Conservation (phyloP, 2,797 vertebrate genomes). For the Acanthurus lineatus region DNA sequence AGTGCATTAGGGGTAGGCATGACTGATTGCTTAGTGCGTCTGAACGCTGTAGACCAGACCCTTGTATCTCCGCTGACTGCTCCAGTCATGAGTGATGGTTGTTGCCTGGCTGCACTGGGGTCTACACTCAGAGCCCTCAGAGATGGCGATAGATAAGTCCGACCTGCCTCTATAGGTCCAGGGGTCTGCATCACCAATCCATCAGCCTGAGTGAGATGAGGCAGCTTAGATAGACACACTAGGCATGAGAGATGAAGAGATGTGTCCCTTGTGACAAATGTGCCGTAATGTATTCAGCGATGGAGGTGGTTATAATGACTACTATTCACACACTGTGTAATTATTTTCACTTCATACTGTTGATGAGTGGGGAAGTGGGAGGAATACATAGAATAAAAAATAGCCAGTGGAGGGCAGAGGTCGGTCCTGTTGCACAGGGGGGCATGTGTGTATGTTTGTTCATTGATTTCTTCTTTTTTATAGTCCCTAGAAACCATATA, state of each 20-base stretch:
- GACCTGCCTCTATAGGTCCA: slow-evolving; percentile 57
- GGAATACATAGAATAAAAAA: not conserved
- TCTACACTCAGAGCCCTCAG: slow-evolving; percentile 25
- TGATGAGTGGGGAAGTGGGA: slow-evolving; percentile 10
- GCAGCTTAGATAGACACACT: not conserved
- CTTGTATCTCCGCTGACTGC: slow-evolving; percentile 50
- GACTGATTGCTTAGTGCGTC: slow-evolving; percentile 70
- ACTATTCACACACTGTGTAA: slow-evolving; percentile 21
- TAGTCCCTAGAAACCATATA: not conserved
- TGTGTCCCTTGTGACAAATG: not conserved
- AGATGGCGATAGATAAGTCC: slow-evolving; percentile 57
- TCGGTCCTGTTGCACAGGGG: not conserved
- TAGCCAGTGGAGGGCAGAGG: not conserved
- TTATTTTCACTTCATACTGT: slow-evolving; percentile 26
- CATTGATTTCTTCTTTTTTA: not conserved
- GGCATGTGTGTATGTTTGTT: not conserved
- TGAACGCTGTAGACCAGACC: slow-evolving; percentile 56
- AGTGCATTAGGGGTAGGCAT: slow-evolving; percentile 63
- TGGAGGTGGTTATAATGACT: slow-evolving; percentile 15
- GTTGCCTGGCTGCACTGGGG: slow-evolving; percentile 44
- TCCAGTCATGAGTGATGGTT: slow-evolving; percentile 67
- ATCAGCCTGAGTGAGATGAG: slow-evolving; percentile 40
- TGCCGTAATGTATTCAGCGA: slow-evolving; percentile 17
- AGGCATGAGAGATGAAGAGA: not conserved
- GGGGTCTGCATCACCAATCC: slow-evolving; percentile 33